Base-by-base conservation (phyloP, 1,140 invertebrate species). In the Rhynchophorus ferrugineus region DNA sequence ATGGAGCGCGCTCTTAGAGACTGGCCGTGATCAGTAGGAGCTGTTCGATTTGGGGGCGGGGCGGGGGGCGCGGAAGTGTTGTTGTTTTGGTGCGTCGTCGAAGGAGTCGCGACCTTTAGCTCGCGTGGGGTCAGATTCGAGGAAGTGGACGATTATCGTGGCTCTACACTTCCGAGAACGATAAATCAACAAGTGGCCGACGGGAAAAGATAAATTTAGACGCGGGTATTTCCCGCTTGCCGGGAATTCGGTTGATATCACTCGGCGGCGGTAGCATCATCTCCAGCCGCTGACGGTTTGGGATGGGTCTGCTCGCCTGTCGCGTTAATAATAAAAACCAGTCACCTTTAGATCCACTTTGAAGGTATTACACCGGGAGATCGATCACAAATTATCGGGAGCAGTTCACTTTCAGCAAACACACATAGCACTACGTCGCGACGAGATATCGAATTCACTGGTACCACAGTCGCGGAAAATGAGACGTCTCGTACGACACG, bases 301-400 rank as follows among this genome's bases (percentile, higher is more conserved):
- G n/a, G n/a, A n/a, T n/a, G n/a, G n/a, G n/a, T n/a, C n/a, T n/a
- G n/a, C n/a, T n/a, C n/a, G n/a, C n/a, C n/a, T n/a, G n/a, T n/a
- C n/a, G n/a, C 11, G 11, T 29, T 29, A 6, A 29, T 11, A 11
- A 29, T 29, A 11, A 11, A 29, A 29, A 29, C 5, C 24, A 29
- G 5, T 29, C n/a, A 53, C 50, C 50, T 53, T 53, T 19, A 45
- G 50, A 45, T 53, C 50, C 50, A 53, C 50, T 45, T 53, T 53
- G 50, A 33, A 11, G 50, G 13, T 11, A 20, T 18, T 22, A 29
- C 19, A 13, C 14, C 24, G 29, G 7, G 29, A 45, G n/a, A 45
- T 45, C 24, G 24, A 29, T 29, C 29, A 34, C 38, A 19, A 19
- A 8, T 3, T 17, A 41, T 29, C 24, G 5, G 24, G 24, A 29